These are phyloP conservation scores for Cyprinodon brontotheroides DNA, from an alignment of 2,113 vertebrate genomes.

Conservation along the genomic window DNA sequence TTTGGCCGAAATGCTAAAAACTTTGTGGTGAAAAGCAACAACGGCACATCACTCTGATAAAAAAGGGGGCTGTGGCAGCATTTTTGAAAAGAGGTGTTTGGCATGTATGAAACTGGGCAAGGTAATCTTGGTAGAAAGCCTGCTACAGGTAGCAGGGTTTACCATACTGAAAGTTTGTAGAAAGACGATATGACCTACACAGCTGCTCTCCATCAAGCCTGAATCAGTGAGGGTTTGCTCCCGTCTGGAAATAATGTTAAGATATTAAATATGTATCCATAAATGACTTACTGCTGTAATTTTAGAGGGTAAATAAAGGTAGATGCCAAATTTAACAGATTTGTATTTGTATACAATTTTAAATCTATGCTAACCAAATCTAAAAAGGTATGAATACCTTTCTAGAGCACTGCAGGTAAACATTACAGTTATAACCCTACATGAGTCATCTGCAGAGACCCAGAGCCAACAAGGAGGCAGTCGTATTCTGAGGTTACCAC, in stretches of 20 bases:
- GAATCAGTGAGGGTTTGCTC: no score
- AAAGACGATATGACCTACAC: neutral
- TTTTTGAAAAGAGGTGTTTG: no score
- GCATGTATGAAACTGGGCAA: no score
- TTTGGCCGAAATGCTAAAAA: neutral
- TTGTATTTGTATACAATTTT: neutral
- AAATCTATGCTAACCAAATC: neutral
- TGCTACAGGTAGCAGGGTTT: neutral
- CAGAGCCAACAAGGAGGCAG: constrained; percentile 33
- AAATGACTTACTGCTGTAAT: neutral
- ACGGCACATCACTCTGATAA: neutral
- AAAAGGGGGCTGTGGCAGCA: no score
- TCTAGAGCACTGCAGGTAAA: constrained; percentile 26
- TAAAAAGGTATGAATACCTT: constrained; percentile 9
- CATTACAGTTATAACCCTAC: constrained; percentile 37
- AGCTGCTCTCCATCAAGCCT: no score
- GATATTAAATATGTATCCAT: no score
- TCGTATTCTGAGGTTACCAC: constrained; percentile 45
- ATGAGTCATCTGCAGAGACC: constrained; percentile 36
- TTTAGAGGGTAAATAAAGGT: neutral
- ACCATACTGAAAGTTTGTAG: no score
- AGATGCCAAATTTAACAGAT: neutral
- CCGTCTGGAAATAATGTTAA: no score
- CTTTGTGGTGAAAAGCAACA: neutral
- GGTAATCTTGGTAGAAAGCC: no score